These are phyloP conservation scores for Scomber scombrus DNA, from an alignment of 2,113 vertebrate species.

Conservation along the genomic window DNA sequence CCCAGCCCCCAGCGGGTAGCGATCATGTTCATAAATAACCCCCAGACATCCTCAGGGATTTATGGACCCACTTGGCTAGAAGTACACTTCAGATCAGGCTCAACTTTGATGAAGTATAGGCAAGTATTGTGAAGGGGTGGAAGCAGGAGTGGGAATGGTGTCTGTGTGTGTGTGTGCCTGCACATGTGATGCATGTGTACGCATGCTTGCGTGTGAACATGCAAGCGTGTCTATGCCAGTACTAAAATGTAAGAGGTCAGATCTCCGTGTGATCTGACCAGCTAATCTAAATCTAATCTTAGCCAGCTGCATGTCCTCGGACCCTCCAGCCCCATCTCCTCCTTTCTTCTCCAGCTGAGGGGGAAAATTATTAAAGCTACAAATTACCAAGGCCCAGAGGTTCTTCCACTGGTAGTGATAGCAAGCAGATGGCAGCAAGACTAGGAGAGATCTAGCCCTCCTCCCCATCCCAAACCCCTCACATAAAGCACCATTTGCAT, in stretches of 20 bases:
- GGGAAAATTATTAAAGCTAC: slow-evolving; percentile 90
- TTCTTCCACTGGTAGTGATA: slow-evolving; percentile 81
- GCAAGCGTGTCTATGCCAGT: slow-evolving; percentile 30
- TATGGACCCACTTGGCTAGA: slow-evolving; percentile 47
- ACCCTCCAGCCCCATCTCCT: slow-evolving; percentile 30
- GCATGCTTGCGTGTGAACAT: slow-evolving; percentile 37
- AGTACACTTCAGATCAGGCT: slow-evolving; percentile 57
- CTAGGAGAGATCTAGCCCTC: slow-evolving; percentile 62
- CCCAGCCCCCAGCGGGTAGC: slow-evolving; percentile 38
- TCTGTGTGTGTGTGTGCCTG: slow-evolving; percentile 12
- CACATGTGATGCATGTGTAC: slow-evolving; percentile 42
- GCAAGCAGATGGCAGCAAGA: slow-evolving; percentile 93
- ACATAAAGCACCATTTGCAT: slow-evolving; percentile 92
- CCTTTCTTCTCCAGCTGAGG: slow-evolving; percentile 70
- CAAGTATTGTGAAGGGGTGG: slow-evolving; percentile 29
- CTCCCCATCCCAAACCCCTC: slow-evolving; percentile 20
- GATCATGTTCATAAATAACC: slow-evolving; percentile 76
- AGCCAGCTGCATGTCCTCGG: slow-evolving; percentile 71
- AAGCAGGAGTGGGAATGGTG: slow-evolving; percentile 1
- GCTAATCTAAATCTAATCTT: slow-evolving; percentile 75
- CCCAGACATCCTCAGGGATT: slow-evolving; percentile 58
- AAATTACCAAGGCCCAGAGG: slow-evolving; percentile 88
- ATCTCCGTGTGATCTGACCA: slow-evolving; percentile 39
- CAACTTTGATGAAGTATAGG: slow-evolving; percentile 59
- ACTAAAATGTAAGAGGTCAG: slow-evolving; percentile 51